Evolutionary conservation across 2,113 vertebrate species (phyloP).

Genomic region (Varanus salvator): DNA sequence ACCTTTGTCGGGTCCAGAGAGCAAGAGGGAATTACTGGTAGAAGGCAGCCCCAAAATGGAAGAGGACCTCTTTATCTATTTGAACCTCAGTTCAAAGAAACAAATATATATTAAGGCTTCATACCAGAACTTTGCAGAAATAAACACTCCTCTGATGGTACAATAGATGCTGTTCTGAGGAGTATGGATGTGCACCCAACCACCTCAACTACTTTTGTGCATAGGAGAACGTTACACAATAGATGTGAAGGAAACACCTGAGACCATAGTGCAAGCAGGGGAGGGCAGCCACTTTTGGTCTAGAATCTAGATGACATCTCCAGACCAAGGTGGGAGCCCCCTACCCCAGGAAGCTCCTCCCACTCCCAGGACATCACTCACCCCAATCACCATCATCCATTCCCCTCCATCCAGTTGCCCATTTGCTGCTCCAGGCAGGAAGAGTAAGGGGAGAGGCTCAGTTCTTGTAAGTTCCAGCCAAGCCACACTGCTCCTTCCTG

Average conservation of each 20-base stretch:
- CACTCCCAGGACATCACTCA: too few species aligned
- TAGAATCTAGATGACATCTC: too few species aligned
- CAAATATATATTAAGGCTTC: background rate
- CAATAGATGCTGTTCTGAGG: background rate
- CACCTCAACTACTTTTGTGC: background rate
- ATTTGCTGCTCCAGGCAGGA: too few species aligned
- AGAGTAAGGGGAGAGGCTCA: too few species aligned
- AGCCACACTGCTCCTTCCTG: background rate
- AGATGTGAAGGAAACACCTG: background rate
- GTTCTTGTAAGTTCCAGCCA: background rate
- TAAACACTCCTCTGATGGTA: background rate
- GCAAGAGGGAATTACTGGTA: background rate
- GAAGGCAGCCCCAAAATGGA: background rate
- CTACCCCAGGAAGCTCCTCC: too few species aligned
- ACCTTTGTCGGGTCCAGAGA: background rate
- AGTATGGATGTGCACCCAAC: background rate
- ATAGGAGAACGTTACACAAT: background rate
- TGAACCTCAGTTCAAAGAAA: background rate
- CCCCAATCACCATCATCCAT: too few species aligned
- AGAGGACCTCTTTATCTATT: background rate
- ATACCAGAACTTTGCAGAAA: background rate
- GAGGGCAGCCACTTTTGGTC: too few species aligned
- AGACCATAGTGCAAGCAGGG: background rate
- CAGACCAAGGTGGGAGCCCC: too few species aligned
- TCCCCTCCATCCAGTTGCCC: too few species aligned